Conservation (phyloP, 2,888 invertebrate species). For the Xylota sylvarum region DNA sequence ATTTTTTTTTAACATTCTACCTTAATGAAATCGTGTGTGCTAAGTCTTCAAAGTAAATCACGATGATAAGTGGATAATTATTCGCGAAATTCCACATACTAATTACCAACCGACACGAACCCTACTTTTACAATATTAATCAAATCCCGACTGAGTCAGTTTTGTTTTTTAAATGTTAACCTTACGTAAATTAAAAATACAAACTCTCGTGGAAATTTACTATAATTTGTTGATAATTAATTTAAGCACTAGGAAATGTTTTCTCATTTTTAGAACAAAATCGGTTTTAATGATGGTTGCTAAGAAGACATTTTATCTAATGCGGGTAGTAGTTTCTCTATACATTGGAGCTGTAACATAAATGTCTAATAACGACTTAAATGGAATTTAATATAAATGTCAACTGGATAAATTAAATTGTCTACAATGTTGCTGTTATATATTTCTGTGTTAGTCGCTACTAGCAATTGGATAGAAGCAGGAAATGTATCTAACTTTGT, state of each 20-base stretch:
- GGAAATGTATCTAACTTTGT: no score
- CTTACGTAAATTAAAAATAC: conserved; percentile 16
- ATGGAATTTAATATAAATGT: no score
- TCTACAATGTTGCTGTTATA: no score
- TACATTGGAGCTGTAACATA: no score
- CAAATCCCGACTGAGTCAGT: conserved; percentile 9
- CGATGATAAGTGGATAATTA: conserved; percentile 63
- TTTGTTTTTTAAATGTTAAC: conserved; percentile 14
- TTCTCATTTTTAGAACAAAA: conserved; percentile 2
- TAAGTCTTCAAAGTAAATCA: conserved; percentile 38
- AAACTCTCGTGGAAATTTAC: conserved; percentile 21
- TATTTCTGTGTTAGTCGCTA: no score
- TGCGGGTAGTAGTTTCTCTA: no score
- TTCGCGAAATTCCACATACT: conserved; percentile 34
- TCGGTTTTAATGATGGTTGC: background rate
- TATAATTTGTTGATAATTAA: conserved; percentile 48
- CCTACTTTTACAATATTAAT: conserved; percentile 1
- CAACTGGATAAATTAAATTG: no score
- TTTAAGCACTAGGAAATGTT: background rate
- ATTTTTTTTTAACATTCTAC: background rate
- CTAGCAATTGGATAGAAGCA: no score
- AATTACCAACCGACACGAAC: conserved; percentile 44
- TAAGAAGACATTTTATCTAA: no score
- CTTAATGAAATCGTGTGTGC: conserved; percentile 5
- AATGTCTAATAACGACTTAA: no score